Evolutionary conservation across 2,797 vertebrate species (phyloP).

Genomic region (Champsocephalus esox): DNA sequence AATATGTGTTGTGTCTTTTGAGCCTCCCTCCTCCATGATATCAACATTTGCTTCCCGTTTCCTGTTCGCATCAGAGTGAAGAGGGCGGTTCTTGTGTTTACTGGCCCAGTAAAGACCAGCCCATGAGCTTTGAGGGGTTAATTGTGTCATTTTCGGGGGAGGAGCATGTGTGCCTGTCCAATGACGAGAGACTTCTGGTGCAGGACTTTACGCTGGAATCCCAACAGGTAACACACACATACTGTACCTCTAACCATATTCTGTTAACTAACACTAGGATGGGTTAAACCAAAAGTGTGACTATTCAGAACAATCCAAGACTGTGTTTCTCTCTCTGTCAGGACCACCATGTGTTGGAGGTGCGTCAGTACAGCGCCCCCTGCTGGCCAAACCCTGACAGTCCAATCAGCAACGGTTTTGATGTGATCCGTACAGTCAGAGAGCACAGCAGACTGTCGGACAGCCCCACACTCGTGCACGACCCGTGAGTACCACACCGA

Average conservation of each 20-base stretch:
- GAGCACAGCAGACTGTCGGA: slow-evolving; percentile 88
- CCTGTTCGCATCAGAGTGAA: slow-evolving; percentile 59
- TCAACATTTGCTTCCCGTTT: not conserved
- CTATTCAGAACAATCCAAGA: too few species aligned
- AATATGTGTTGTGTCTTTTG: too few species aligned
- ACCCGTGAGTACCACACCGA: slow-evolving; percentile 86
- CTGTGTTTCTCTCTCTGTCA: slow-evolving; percentile 54
- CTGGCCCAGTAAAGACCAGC: slow-evolving; percentile 93
- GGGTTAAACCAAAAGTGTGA: too few species aligned
- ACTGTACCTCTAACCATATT: too few species aligned
- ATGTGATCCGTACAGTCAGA: slow-evolving; percentile 90
- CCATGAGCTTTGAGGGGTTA: slow-evolving; percentile 93
- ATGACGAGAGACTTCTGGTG: slow-evolving; percentile 90
- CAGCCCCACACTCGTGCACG: slow-evolving; percentile 90
- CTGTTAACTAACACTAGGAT: too few species aligned
- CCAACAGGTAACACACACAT: slow-evolving; percentile 85
- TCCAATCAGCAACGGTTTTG: slow-evolving; percentile 95
- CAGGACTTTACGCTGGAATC: slow-evolving; percentile 93
- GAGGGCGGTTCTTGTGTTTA: slow-evolving; percentile 88
- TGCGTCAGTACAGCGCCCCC: slow-evolving; percentile 91
- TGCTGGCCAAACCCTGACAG: slow-evolving; percentile 98
- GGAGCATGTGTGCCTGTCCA: slow-evolving; percentile 89
- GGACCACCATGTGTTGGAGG: slow-evolving; percentile 92
- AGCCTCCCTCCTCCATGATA: too few species aligned
- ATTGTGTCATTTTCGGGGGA: slow-evolving; percentile 90